Evolutionary conservation across 2,797 vertebrate genomes (phyloP).

Genomic region (Bryconaethiops microstoma): DNA sequence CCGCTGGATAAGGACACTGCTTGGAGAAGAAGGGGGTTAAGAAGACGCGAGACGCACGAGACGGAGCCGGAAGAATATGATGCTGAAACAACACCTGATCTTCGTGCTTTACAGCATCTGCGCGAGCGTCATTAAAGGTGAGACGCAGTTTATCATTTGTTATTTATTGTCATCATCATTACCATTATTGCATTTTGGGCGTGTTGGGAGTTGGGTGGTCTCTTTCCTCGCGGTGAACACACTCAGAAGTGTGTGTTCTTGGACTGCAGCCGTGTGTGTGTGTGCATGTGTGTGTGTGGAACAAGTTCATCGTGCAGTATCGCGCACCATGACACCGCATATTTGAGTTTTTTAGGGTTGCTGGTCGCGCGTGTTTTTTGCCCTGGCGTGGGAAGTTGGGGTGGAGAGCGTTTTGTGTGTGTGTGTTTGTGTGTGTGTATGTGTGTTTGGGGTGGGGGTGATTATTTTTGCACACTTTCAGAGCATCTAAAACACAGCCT

Average conservation of each 20-base stretch:
- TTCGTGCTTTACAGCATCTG: conserved; percentile 81
- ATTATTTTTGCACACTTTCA: no score
- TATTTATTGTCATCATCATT: no score
- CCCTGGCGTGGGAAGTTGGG: conserved; percentile 45
- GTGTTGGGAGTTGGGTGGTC: conserved; percentile 62
- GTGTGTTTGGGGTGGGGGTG: no score
- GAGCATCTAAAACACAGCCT: no score
- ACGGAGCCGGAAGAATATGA: conserved; percentile 76
- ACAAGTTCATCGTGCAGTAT: conserved; percentile 2
- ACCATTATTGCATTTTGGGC: conserved; percentile 65
- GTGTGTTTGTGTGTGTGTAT: no score
- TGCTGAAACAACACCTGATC: conserved; percentile 77
- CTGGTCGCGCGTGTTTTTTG: not conserved
- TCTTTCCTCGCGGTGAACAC: not conserved
- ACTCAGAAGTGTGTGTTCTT: conserved; percentile 27
- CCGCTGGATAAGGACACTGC: conserved; percentile 76
- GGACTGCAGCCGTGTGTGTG: not conserved
- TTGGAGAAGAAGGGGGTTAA: conserved; percentile 45
- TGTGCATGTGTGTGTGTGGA: not conserved
- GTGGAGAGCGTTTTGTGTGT: no score
- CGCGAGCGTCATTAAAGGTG: conserved; percentile 80
- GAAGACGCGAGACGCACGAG: conserved; percentile 41
- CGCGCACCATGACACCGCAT: conserved; percentile 46
- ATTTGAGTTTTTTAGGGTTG: conserved; percentile 25
- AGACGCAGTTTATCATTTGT: conserved; percentile 47